Percentiles rank a stretch among this genome's conserved stretches.
phyloP scores from a whole-genome alignment of 2,888 invertebrate species.

The Blera fallax region DNA sequence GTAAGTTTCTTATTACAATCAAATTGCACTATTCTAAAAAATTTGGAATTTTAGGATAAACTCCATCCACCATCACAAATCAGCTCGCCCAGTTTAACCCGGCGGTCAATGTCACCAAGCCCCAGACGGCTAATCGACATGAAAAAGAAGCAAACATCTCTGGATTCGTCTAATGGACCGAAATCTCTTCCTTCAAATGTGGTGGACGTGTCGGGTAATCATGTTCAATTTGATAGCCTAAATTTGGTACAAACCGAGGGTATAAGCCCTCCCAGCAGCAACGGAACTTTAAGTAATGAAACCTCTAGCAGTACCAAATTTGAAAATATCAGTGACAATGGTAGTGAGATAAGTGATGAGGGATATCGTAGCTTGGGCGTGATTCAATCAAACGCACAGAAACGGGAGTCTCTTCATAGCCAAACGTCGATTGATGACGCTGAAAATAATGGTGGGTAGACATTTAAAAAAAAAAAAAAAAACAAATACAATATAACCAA shows the following conservation, averaged over 20 bases:
- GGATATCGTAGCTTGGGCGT: constrained; percentile 91
- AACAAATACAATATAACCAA: not conserved
- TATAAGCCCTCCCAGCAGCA: constrained; percentile 54
- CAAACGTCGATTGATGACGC: constrained; percentile 88
- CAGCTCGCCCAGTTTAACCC: constrained; percentile 77
- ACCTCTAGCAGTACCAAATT: constrained; percentile 78
- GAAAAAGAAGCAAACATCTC: constrained; percentile 79
- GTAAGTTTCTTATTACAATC: constrained; percentile 5
- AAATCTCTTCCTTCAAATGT: constrained; percentile 76
- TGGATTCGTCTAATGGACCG: constrained; percentile 77
- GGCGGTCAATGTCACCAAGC: constrained; percentile 81
- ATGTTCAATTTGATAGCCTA: constrained; percentile 75
- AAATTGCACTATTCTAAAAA: not conserved
- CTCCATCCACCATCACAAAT: constrained; percentile 64
- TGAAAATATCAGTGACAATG: constrained; percentile 89
- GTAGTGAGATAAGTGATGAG: constrained; percentile 92
- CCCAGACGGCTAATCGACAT: constrained; percentile 79
- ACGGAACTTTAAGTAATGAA: constrained; percentile 72
- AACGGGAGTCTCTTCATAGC: constrained; percentile 87
- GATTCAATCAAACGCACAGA: constrained; percentile 84
- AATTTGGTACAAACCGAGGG: constrained; percentile 62
- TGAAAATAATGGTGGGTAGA: constrained; percentile 86
- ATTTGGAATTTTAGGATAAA: constrained; percentile 41
- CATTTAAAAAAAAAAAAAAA: not conserved
- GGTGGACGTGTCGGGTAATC: constrained; percentile 52